Conservation (phyloP, 35 echinoderm and acorn worm genomes). For the Apostichopus parvimensis region DNA sequence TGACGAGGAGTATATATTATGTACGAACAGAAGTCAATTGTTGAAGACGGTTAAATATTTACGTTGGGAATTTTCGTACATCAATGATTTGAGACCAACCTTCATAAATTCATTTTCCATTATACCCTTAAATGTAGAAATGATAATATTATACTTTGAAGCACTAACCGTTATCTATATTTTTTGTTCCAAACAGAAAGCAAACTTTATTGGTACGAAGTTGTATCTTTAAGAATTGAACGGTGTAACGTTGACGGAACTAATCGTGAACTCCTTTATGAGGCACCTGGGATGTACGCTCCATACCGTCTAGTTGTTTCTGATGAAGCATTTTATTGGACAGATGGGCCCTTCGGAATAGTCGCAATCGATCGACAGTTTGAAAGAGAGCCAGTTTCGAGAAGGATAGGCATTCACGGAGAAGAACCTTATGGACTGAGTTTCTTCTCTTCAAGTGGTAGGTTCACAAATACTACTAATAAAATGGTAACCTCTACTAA, state of each 20-base stretch:
- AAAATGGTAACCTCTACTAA: too few relatives aligned
- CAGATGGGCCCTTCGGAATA: background rate
- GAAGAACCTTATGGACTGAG: too few relatives aligned
- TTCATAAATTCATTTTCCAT: background rate
- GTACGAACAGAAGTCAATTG: background rate
- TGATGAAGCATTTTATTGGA: background rate
- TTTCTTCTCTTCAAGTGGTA: too few relatives aligned
- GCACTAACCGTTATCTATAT: background rate
- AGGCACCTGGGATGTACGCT: background rate
- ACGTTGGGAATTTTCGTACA: background rate
- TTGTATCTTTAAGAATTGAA: background rate
- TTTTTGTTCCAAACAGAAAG: background rate
- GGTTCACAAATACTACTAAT: too few relatives aligned
- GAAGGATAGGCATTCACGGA: too few relatives aligned
- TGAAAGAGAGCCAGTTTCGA: background rate
- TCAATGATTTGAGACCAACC: background rate
- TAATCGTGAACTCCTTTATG: background rate
- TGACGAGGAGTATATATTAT: background rate
- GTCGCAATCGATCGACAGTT: background rate
- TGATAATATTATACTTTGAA: background rate
- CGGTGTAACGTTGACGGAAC: background rate
- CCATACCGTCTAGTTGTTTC: background rate
- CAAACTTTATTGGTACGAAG: background rate
- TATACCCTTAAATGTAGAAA: background rate
- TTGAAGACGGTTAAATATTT: background rate